Percentiles rank a stretch among this genome's conserved stretches.
These are phyloP conservation scores for Cepaea nemoralis DNA, from an alignment of 1,140 invertebrate genomes.

Conservation along the genomic window DNA sequence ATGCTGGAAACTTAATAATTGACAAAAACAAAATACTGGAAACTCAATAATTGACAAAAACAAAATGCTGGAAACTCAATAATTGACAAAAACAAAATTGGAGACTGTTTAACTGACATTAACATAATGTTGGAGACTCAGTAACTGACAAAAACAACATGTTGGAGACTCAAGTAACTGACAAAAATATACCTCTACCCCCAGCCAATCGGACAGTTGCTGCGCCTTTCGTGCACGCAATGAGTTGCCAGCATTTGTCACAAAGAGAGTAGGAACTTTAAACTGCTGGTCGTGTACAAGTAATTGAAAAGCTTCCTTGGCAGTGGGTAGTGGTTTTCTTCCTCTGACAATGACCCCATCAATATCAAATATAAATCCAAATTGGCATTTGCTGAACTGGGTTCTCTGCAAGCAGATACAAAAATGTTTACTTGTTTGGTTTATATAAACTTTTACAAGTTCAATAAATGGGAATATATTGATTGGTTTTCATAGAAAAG, in stretches of 20 bases:
- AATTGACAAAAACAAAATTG: too few species aligned
- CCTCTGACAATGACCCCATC: conserved; percentile 73
- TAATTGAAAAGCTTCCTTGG: conserved; percentile 66
- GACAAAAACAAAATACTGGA: too few species aligned
- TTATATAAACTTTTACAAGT: too few species aligned
- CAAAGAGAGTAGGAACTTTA: conserved; percentile 69
- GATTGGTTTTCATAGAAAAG: too few species aligned
- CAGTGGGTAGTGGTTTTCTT: conserved; percentile 66
- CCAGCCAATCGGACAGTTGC: conserved; percentile 69
- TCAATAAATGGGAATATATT: too few species aligned
- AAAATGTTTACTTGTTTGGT: background rate
- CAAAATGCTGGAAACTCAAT: too few species aligned
- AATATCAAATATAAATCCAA: conserved; percentile 73
- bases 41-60: too few species aligned
- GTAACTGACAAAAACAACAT: too few species aligned
- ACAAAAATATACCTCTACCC: conserved; percentile 63
- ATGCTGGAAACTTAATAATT: too few species aligned
- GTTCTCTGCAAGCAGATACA: conserved; percentile 15
- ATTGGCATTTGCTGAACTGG: conserved; percentile 42
- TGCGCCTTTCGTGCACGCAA: conserved; percentile 71
- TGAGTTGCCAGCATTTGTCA: conserved; percentile 72
- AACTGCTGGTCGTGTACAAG: conserved; percentile 67
- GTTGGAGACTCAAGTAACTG: too few species aligned
- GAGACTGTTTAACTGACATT: too few species aligned
- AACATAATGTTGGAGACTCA: too few species aligned